Conservation (phyloP, 2,113 vertebrate genomes). For the Anoplopoma fimbria region DNA sequence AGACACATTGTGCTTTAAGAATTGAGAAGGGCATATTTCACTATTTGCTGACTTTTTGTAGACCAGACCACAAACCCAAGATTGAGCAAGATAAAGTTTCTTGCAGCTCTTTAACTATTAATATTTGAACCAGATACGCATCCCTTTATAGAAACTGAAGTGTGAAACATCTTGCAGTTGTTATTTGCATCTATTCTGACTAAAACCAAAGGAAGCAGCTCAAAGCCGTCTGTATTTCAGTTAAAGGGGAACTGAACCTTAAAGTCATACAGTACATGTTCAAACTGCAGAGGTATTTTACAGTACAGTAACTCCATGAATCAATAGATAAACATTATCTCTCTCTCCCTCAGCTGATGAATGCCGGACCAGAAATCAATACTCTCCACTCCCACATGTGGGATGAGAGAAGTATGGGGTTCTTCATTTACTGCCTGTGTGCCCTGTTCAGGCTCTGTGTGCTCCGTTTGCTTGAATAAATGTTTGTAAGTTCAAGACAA, state of each 20-base stretch:
- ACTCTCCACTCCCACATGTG: slow-evolving; percentile 19
- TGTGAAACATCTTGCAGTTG: neutral
- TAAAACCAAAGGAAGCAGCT: neutral
- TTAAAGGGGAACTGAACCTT: neutral
- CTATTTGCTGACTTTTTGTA: neutral
- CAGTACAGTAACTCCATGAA: neutral
- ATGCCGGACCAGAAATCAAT: slow-evolving; percentile 53
- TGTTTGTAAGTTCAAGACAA: slow-evolving; percentile 15
- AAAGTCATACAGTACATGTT: neutral
- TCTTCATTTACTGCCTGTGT: slow-evolving; percentile 10
- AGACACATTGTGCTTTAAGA: too few relatives aligned
- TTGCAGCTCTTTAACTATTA: neutral
- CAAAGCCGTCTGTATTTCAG: neutral
- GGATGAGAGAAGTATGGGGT: neutral
- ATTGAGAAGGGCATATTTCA: too few relatives aligned
- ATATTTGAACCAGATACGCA: neutral
- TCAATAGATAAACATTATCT: slow-evolving; percentile 32
- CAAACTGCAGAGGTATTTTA: neutral
- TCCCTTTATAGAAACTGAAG: neutral
- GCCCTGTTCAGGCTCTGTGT: neutral
- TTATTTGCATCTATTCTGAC: neutral
- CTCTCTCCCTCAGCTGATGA: slow-evolving; percentile 14
- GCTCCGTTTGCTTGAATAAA: slow-evolving; percentile 5
- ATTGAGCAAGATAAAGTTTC: neutral
- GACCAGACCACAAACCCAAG: neutral